A percentile compares a stretch with the other conserved stretches of the same genome.
Evolutionary conservation across 1,140 invertebrate genomes (phyloP).

Genomic region (Panulirus ornatus): DNA sequence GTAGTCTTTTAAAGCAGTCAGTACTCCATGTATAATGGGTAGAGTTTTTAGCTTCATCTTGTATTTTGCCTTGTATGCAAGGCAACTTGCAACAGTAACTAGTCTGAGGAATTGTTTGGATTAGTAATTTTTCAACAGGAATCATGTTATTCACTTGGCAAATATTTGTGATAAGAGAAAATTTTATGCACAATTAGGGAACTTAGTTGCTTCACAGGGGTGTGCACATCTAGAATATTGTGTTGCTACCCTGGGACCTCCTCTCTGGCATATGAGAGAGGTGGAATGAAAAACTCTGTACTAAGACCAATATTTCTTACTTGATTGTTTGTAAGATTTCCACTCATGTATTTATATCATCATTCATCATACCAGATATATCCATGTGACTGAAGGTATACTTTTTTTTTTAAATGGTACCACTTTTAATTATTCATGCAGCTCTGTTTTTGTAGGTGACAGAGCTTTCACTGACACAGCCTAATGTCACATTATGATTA

Average conservation of each 20-base stretch:
- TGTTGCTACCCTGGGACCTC: not conserved
- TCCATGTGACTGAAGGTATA: not conserved
- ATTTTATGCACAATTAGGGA: not conserved
- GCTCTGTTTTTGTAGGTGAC: not conserved
- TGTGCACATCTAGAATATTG: not conserved
- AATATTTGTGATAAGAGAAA: not conserved
- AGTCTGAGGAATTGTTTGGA: not conserved
- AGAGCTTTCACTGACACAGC: not conserved
- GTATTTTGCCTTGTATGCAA: not conserved
- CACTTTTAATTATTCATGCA: not conserved
- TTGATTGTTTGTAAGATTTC: not conserved
- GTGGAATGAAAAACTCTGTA: not conserved
- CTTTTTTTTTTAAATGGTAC: not conserved
- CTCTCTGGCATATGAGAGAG: not conserved
- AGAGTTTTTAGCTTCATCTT: not conserved
- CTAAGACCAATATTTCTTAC: not conserved
- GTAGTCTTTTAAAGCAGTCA: not conserved
- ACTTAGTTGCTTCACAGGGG: too few relatives aligned
- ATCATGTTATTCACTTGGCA: not conserved
- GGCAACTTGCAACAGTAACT: not conserved
- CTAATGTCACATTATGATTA: not conserved
- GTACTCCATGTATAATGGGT: not conserved
- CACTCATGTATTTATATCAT: not conserved
- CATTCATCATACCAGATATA: not conserved
- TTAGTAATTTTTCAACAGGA: not conserved